Conservation (phyloP, 1,140 invertebrate species). For the Leptinotarsa undecemlineata region DNA sequence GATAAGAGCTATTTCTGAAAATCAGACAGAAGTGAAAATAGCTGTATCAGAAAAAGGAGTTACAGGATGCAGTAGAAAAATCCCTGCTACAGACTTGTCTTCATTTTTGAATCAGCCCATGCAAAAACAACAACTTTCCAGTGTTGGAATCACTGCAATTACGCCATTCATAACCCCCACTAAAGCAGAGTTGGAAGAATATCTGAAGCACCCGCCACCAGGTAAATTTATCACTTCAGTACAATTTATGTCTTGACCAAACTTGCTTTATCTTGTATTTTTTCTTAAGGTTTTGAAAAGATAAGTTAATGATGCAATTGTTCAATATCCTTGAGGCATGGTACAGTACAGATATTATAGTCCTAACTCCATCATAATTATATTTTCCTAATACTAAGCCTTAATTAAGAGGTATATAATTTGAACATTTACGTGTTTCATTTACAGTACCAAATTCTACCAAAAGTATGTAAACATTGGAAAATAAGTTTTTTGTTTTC, state of each 20-base stretch:
- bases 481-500: too few species aligned
- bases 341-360: too few species aligned
- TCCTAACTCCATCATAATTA: too few species aligned
- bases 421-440: too few species aligned
- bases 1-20: conserved; percentile 73
- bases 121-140: conserved; percentile 70
- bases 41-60: conserved; percentile 78
- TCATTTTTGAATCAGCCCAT: conserved; percentile 69
- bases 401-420: too few species aligned
- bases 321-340: too few species aligned
- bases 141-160: conserved; percentile 64
- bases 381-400: too few species aligned
- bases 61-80: conserved; percentile 67
- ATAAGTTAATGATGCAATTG: too few species aligned
- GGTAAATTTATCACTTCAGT: conserved; percentile 56
- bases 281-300: too few species aligned
- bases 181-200: conserved; percentile 80
- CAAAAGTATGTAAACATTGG: too few species aligned
- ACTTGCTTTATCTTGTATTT: too few species aligned
- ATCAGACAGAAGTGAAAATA: conserved; percentile 71
- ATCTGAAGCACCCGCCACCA: conserved; percentile 84
- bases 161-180: conserved; percentile 69
- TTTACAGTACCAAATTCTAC: too few species aligned
- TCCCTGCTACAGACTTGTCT: conserved; percentile 74
- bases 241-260: neutral